Percentiles rank a stretch among this genome's conserved stretches.
Evolutionary conservation across 2,888 invertebrate genomes (phyloP).

Genomic region (Clitarchus hookeri): DNA sequence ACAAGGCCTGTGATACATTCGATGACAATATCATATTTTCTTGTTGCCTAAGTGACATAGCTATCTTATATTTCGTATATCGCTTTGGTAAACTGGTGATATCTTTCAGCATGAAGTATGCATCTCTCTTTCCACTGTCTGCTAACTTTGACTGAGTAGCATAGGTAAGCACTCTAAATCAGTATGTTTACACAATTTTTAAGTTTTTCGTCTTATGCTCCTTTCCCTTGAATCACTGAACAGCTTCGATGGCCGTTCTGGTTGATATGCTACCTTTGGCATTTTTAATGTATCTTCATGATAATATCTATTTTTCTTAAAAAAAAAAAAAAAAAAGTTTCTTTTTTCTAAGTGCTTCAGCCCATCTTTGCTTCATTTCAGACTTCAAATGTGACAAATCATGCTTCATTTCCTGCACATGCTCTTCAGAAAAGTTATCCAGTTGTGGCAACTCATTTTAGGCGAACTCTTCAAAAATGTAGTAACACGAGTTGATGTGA

Average conservation of each 20-base stretch:
- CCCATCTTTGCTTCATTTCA: constrained; percentile 21
- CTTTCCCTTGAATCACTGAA: neutral
- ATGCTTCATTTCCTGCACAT: neutral
- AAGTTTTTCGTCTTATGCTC: neutral
- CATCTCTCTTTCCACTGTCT: constrained; percentile 39
- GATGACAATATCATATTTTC: neutral
- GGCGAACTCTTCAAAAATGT: no score
- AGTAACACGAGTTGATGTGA: no score
- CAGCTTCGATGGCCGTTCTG: neutral
- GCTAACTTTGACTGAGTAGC: constrained; percentile 37
- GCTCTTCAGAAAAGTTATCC: neutral
- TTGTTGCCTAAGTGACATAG: neutral
- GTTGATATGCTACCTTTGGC: neutral
- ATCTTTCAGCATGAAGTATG: constrained; percentile 41
- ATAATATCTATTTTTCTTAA: neutral
- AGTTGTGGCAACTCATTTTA: no score
- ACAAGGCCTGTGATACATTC: constrained; percentile 20
- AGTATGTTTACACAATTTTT: neutral
- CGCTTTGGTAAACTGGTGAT: constrained; percentile 36
- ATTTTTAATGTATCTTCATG: neutral
- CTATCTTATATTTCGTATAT: neutral
- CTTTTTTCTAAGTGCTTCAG: neutral
- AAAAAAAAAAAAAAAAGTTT: neutral
- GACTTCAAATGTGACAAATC: neutral
- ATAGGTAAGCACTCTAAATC: constrained; percentile 27